Evolutionary conservation across 1,140 invertebrate genomes (phyloP).

Genomic region (Gonatopus flavifemur): DNA sequence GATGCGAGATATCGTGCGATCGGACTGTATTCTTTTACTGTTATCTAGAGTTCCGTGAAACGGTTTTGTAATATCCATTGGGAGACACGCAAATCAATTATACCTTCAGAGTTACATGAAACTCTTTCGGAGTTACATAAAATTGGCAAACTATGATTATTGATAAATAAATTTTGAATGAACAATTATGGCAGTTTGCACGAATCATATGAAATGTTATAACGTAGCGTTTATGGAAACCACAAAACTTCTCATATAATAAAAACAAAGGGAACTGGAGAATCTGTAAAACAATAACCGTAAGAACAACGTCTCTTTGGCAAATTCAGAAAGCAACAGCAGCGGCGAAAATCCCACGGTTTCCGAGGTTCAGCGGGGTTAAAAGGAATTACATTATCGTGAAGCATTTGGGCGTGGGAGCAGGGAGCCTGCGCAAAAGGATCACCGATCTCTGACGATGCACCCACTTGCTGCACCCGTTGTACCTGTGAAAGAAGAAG

Average conservation of each 20-base stretch:
- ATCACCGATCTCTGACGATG: constrained; percentile 29
- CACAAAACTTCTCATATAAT: background rate
- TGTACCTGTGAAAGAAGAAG: constrained; percentile 27
- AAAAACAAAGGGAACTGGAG: background rate
- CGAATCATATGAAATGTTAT: background rate
- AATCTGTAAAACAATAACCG: background rate
- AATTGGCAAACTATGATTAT: constrained; percentile 12
- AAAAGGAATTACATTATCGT: constrained; percentile 46
- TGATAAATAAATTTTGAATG: constrained; percentile 13
- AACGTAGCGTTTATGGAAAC: constrained; percentile 1
- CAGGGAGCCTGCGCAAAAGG: constrained; percentile 20
- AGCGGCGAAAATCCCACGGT: constrained; percentile 34
- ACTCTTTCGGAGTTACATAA: too few species aligned
- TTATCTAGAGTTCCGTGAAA: too few species aligned
- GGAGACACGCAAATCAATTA: too few species aligned
- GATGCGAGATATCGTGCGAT: too few species aligned
- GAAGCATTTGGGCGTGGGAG: constrained; percentile 47
- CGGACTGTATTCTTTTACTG: too few species aligned
- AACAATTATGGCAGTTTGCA: background rate
- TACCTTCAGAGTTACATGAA: too few species aligned
- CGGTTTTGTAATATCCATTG: too few species aligned
- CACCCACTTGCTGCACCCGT: constrained; percentile 28
- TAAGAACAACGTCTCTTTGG: constrained; percentile 8
- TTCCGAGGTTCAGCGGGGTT: constrained; percentile 37
- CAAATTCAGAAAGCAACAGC: constrained; percentile 9